Base-by-base conservation (phyloP, 2,113 vertebrate genomes). In the Centropristis striata region DNA sequence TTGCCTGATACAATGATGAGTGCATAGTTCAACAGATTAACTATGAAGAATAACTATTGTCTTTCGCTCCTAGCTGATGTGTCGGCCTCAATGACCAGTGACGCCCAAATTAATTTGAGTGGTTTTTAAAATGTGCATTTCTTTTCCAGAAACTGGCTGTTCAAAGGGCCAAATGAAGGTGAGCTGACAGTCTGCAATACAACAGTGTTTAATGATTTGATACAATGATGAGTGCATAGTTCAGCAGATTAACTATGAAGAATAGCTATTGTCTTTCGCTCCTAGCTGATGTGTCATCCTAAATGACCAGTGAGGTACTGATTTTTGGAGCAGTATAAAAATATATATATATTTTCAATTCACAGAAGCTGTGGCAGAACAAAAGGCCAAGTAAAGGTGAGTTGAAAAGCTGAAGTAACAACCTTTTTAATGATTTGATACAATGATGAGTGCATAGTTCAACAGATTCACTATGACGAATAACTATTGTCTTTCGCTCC, bases 381-480 rank as follows among this genome's bases (percentile, higher is more conserved):
- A 0, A 42, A 60, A 21, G 67, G 4, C 63, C 0, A 41, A 21
- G 7, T 32, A 9, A 8, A 60, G 80, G 85, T 81, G 67, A 86
- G 79, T 21, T 20, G 1, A 67, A 28, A 4, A 6, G 0, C 15
- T n/a, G 0, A n/a, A 10, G 0, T 6, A 2, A 21, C 11, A 1
- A 0, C 0, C 4, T 2, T 8, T 25, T 66, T 11, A 20, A 0
- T 68, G 2, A 20, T 1, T 12, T 39, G 83, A 47, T 94, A 88
- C 88, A 64, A 25, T 92, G 92, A 95, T 96, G 95, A 95, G 2
- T 37, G 78, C 92, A 95, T 95, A 96, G 94, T 96, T 96, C 95
- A 96, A 84, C 95, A 85, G 95, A 96, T 63, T 83, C 36, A 53
- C 70, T 4, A 39, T 95, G 96, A 93, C 65, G 94, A 96, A 42